A percentile compares a stretch with the other conserved stretches of the same genome.
Conservation (phyloP, 2,797 vertebrate species). For the Caiman crocodilus region DNA sequence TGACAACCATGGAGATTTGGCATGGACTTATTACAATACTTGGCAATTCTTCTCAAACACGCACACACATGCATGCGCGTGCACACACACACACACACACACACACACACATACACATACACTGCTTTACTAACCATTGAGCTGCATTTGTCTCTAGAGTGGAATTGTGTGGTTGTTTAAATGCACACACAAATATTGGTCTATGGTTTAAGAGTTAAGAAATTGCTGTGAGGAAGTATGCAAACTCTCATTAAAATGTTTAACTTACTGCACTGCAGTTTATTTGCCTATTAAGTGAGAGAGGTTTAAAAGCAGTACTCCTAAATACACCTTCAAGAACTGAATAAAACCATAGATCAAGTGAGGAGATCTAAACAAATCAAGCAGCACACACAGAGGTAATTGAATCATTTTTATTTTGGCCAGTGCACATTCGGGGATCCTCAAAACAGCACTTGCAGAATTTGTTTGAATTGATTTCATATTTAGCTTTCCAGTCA, state of each 20-base stretch:
- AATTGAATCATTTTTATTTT: slow-evolving; percentile 8
- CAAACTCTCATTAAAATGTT: slow-evolving; percentile 1
- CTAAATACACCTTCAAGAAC: slow-evolving; percentile 22
- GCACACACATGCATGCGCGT: too few relatives aligned
- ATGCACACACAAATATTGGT: neutral
- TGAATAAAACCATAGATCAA: neutral
- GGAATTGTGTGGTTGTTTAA: neutral
- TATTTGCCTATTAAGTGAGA: slow-evolving; percentile 17
- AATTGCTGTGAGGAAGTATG: neutral
- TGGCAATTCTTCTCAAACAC: too few relatives aligned
- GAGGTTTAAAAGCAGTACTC: neutral
- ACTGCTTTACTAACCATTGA: neutral
- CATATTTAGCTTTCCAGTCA: neutral
- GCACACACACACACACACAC: too few relatives aligned
- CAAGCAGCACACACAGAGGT: neutral
- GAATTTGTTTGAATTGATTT: neutral
- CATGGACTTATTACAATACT: neutral
- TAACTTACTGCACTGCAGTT: neutral
- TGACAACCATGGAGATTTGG: neutral
- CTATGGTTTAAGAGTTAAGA: neutral
- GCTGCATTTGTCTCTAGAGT: neutral
- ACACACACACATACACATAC: neutral
- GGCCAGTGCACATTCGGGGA: neutral
- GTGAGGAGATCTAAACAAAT: neutral
- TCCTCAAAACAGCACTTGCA: neutral